Conservation (phyloP, 2,888 invertebrate species). For the Hyposoter dolosus region DNA sequence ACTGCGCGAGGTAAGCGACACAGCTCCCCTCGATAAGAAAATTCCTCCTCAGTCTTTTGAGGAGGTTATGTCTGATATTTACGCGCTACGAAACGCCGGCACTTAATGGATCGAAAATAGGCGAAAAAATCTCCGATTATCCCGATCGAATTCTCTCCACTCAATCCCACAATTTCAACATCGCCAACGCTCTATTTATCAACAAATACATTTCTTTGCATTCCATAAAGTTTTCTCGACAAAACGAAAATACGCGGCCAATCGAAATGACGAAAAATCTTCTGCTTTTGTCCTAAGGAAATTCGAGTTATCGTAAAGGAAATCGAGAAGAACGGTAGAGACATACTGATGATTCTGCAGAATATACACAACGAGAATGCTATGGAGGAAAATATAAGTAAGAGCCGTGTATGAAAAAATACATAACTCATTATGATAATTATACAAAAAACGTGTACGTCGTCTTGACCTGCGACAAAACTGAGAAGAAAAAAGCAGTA, state of each 20-base stretch:
- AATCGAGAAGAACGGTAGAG: conserved; percentile 91
- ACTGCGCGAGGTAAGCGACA: conserved; percentile 89
- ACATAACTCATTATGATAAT: background rate
- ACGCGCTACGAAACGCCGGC: conserved; percentile 7
- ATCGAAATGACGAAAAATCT: background rate
- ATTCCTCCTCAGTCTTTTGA: background rate
- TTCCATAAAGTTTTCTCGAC: conserved; percentile 22
- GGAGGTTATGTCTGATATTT: conserved; percentile 51
- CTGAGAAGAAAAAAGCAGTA: background rate
- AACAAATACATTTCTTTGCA: background rate
- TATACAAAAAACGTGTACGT: background rate
- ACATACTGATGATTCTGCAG: conserved; percentile 92
- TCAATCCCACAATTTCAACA: background rate
- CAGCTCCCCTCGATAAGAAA: background rate
- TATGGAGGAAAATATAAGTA: conserved; percentile 88
- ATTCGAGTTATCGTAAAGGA: conserved; percentile 90
- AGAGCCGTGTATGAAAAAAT: background rate
- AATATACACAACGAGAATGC: conserved; percentile 91
- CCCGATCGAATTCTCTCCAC: background rate
- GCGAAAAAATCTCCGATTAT: background rate
- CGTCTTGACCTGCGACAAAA: background rate
- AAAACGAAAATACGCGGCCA: conserved; percentile 21
- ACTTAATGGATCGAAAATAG: background rate
- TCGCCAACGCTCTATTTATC: background rate
- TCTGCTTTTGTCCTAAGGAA: conserved; percentile 84